Evolutionary conservation across 2,797 vertebrate genomes (phyloP).

Genomic region (Myotis pilosus): DNA sequence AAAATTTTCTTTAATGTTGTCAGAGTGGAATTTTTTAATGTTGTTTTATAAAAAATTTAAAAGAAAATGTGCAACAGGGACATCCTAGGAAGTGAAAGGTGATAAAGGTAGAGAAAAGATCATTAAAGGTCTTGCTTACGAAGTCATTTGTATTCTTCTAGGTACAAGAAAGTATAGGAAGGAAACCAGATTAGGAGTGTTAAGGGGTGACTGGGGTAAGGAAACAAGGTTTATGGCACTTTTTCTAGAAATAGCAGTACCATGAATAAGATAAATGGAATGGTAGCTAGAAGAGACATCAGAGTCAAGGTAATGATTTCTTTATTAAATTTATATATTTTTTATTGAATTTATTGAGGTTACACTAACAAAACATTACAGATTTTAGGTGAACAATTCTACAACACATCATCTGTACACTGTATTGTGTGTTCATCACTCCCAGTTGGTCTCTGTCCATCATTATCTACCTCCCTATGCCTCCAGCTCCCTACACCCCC

Average conservation of each 20-base stretch:
- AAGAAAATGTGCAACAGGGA: neutral
- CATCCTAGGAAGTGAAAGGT: neutral
- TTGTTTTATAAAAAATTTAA: neutral
- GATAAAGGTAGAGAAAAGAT: neutral
- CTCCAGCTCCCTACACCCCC: neutral
- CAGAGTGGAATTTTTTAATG: neutral
- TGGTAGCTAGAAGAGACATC: neutral
- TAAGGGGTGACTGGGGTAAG: neutral
- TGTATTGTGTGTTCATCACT: neutral
- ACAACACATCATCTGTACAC: neutral
- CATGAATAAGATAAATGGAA: neutral
- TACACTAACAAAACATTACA: neutral
- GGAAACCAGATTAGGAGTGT: neutral
- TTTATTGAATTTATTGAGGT: neutral
- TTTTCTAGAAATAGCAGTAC: neutral
- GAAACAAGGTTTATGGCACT: neutral
- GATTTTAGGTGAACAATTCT: neutral
- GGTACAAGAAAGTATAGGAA: neutral
- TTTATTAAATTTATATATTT: neutral
- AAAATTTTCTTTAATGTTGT: constrained; percentile 15
- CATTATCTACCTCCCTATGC: neutral
- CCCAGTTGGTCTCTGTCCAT: neutral
- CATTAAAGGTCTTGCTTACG: constrained; percentile 8
- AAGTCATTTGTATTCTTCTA: constrained; percentile 31
- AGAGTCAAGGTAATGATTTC: neutral